Base-by-base conservation (phyloP, 2,888 invertebrate genomes). In the Penaeus monodon region DNA sequence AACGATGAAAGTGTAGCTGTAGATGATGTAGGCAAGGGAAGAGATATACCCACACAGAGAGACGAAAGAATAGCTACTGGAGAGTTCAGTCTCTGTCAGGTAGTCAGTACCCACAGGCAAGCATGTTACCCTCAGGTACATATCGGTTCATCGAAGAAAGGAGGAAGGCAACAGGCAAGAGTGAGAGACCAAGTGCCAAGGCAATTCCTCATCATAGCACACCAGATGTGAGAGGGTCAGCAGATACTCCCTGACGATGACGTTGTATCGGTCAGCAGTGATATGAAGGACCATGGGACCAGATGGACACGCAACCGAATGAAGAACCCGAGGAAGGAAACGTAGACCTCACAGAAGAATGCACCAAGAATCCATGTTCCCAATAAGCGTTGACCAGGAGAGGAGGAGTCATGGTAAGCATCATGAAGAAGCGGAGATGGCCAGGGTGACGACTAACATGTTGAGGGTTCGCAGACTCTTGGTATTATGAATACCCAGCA, bases 51-150 rank as follows among this genome's bases (percentile, higher is more conserved):
- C 80, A 88, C 65, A 78, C 17, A n/a, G 86, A 81, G 65, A 88
- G 77, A 91, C 64, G 89, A n/a, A n/a, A n/a, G n/a, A n/a, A 90
- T 91, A 91, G 65, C 89, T 84, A 87, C 90, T 73, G 73, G 81
- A 76, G 82, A 81, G 68, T 49, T 29, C 57, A 44, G 70, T 79
- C 27, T 89, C 88, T n/a, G 76, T 79, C 78, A 89, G 80, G 90
- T 92, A 92, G 90, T 92, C 92, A 89, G 92, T 92, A 4, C n/a
- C 93, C 92, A 89, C 93, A 89, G 92, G 76, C 92, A 20, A 92
- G 92, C 90, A 92, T 92, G 90, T 93, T 92, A 44, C 93, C 93
- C 90, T 93, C 93, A 7, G 92, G 92, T 38, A 93, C 92, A 91
- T 93, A 93, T 74, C 90, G 90, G 88, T 90, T 91, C 92, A 93